These are phyloP conservation scores for Spisula solida DNA, from an alignment of 2,888 invertebrate genomes.

Conservation along the genomic window DNA sequence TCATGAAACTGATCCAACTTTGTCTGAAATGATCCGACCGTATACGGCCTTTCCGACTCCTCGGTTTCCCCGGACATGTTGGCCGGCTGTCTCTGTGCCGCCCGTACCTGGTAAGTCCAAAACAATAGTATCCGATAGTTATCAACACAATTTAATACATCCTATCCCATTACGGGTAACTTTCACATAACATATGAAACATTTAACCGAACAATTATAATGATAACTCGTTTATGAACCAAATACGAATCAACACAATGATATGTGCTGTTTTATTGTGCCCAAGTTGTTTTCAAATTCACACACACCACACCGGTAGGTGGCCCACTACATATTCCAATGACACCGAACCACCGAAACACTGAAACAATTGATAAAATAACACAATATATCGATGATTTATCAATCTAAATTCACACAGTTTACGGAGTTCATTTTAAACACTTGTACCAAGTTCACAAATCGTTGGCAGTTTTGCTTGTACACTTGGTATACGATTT, in stretches of 20 bases:
- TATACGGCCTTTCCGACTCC: conserved; percentile 82
- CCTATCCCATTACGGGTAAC: conserved; percentile 9
- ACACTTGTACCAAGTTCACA: neutral
- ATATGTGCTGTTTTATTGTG: neutral
- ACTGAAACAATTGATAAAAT: neutral
- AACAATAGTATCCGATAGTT: neutral
- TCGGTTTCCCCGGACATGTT: conserved; percentile 72
- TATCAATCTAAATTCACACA: neutral
- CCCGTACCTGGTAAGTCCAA: neutral
- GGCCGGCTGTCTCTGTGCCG: too few species aligned
- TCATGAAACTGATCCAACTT: conserved; percentile 84
- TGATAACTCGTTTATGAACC: neutral
- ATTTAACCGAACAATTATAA: neutral
- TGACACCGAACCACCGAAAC: neutral
- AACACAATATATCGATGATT: neutral
- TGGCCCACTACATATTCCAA: too few species aligned
- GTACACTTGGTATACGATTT: conserved; percentile 12
- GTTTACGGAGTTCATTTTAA: neutral
- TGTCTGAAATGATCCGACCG: conserved; percentile 84
- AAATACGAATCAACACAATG: neutral
- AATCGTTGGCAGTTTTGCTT: neutral
- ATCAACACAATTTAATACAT: neutral
- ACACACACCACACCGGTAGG: neutral
- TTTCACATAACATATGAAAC: neutral
- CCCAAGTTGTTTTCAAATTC: neutral